Percentiles rank a stretch among this genome's conserved stretches.
Conservation (phyloP, 2,113 vertebrate species). For the Myanophis thanlyinensis region DNA sequence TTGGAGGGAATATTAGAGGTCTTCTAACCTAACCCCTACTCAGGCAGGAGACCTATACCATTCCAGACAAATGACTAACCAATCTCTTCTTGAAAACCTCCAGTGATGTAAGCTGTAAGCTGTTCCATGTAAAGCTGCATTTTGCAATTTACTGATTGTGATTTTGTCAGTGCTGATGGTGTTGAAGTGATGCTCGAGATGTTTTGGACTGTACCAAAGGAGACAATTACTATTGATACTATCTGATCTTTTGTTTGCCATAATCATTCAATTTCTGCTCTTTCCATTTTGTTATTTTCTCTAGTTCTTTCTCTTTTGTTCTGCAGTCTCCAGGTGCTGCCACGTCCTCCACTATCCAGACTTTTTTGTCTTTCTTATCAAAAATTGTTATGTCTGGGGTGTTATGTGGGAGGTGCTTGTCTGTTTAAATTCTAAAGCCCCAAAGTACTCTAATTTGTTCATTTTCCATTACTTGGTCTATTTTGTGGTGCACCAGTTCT, state of each 20-base stretch:
- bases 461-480: not conserved
- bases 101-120: not conserved
- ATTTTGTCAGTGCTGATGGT: not conserved
- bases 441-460: not conserved
- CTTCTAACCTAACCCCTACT: not conserved
- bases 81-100: not conserved
- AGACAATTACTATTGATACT: not conserved
- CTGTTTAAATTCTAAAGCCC: not conserved
- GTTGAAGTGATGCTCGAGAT: not conserved
- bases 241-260: not conserved
- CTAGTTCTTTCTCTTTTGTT: not conserved
- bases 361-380: not conserved
- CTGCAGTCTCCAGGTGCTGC: not conserved
- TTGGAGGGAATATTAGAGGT: not conserved
- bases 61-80: not conserved
- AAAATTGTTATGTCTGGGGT: not conserved
- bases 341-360: not conserved
- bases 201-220: not conserved
- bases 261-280: not conserved
- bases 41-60: not conserved
- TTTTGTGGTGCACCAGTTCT: not conserved
- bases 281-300: not conserved
- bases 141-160: not conserved
- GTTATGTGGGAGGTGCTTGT: not conserved
- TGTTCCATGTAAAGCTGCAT: not conserved